phyloP scores from a whole-genome alignment of 2,113 vertebrate species.

The Mormyrus iriodes region DNA sequence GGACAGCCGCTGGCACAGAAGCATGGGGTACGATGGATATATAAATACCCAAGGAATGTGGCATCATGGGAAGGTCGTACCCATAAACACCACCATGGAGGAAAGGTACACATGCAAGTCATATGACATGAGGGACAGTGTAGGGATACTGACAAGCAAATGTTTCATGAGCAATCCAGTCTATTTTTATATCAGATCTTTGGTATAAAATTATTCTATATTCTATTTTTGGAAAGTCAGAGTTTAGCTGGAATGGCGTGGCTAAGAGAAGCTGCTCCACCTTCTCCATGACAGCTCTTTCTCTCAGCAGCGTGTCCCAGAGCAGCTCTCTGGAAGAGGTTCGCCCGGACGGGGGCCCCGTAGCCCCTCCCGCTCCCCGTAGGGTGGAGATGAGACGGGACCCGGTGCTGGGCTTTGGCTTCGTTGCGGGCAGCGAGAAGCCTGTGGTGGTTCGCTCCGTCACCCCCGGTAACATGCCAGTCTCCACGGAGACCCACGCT shows the following conservation, averaged over 20 bases:
- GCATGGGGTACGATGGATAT: too few species aligned
- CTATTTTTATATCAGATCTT: neutral
- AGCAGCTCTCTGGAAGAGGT: slow-evolving; percentile 86
- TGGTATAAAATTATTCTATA: neutral
- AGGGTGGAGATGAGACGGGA: slow-evolving; percentile 98
- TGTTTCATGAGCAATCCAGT: neutral
- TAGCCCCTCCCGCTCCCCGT: slow-evolving; percentile 81
- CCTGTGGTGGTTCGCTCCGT: slow-evolving; percentile 95
- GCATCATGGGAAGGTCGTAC: too few species aligned
- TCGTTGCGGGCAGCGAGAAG: slow-evolving; percentile 97
- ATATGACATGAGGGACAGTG: neutral
- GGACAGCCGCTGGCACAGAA: too few species aligned
- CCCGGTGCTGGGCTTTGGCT: slow-evolving; percentile 94
- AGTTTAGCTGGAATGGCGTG: neutral
- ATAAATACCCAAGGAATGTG: too few species aligned
- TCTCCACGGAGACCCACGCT: neutral
- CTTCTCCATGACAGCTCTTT: neutral
- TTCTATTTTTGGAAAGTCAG: neutral
- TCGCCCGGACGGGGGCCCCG: slow-evolving; percentile 81
- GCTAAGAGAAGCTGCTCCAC: neutral
- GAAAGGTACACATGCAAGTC: neutral
- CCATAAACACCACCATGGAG: neutral
- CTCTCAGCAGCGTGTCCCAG: slow-evolving; percentile 80
- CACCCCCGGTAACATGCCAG: slow-evolving; percentile 79
- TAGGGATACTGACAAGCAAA: neutral